Evolutionary conservation across 2,888 invertebrate genomes (phyloP).

Genomic region (Cacoxenus indagator): DNA sequence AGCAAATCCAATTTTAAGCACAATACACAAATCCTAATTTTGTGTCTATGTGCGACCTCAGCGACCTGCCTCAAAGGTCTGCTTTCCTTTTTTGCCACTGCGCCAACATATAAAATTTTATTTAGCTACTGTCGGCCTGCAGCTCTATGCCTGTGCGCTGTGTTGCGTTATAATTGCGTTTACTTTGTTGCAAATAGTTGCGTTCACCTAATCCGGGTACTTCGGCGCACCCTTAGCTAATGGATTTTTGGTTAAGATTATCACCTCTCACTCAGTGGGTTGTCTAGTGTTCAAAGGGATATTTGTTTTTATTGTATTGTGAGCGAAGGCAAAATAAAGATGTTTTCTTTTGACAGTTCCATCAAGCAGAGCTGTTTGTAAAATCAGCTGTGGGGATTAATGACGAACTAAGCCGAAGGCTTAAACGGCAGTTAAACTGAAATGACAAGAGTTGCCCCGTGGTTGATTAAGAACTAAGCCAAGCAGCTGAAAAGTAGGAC

Average conservation of each 20-base stretch:
- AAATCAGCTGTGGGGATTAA: slow-evolving; percentile 1
- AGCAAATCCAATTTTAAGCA: slow-evolving; percentile 60
- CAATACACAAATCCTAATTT: slow-evolving; percentile 59
- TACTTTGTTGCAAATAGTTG: slow-evolving; percentile 21
- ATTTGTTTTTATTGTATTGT: slow-evolving; percentile 6
- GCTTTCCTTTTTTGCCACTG: slow-evolving; percentile 16
- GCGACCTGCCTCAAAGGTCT: not conserved
- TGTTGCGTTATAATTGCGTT: slow-evolving; percentile 13
- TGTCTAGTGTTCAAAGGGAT: not conserved
- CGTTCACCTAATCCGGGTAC: slow-evolving; percentile 26
- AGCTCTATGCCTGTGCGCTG: not conserved
- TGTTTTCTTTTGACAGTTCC: slow-evolving; percentile 13
- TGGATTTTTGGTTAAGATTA: slow-evolving; percentile 51
- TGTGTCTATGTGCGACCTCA: slow-evolving; percentile 37
- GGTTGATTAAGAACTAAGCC: not conserved
- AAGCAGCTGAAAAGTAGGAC: not conserved
- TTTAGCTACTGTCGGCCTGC: not conserved
- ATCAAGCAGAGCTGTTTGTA: not conserved
- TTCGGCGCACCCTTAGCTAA: slow-evolving; percentile 34
- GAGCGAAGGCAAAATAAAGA: not conserved
- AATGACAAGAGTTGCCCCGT: not conserved
- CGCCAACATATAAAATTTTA: slow-evolving; percentile 18
- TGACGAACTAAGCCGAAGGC: not conserved
- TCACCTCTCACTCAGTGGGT: slow-evolving; percentile 39
- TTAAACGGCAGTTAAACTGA: not conserved